Base-by-base conservation (phyloP, 2,888 invertebrate genomes). In the Cybosia mesomella region DNA sequence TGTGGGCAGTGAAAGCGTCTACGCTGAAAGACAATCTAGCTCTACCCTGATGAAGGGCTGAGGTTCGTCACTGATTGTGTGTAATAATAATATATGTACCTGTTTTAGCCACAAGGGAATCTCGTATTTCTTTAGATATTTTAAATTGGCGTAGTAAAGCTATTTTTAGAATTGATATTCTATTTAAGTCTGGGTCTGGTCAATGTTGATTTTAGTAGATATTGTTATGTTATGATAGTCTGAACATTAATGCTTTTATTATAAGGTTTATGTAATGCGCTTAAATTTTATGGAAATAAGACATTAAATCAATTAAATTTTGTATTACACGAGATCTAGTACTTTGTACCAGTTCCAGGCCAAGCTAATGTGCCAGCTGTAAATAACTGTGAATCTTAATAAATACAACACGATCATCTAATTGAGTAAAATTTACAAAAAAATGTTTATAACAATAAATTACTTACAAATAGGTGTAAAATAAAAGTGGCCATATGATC, bases 401-500 rank as follows among this genome's bases (percentile, higher is more conserved):
- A 55, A 54, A 55, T 63, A 21, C 22, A 10, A 63, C 22, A 22
- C 24, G 36, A 22, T 49, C 34, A 53, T 54, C 10, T 34, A 22
- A 54, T 22, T 18, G 22, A n/a, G 18, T 54, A 63, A 32, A 21
- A 54, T 21, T 34, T 55, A n/a, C 10, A 2, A 36, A 39, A 39
- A 10, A 63, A 18, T 66, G 4, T 15, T 9, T 63, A 67, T 74
- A 70, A 75, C 67, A 71, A 75, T 66, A 28, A 53, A 13, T 67
- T 55, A 64, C 49, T 18, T 49, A 49, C 49, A 49, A 49, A 49
- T 49, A 49, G n/a, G 49, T 68, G 62, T 68, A 71, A 76, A 70
- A 59, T 72, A 61, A 70, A 73, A 71, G 63, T 53, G 75, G 76
- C 76, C 79, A 79, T 82, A 80, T 71, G 34, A 34, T 81, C 71